Conservation (phyloP, 2,797 vertebrate genomes). For the Caiman crocodilus region DNA sequence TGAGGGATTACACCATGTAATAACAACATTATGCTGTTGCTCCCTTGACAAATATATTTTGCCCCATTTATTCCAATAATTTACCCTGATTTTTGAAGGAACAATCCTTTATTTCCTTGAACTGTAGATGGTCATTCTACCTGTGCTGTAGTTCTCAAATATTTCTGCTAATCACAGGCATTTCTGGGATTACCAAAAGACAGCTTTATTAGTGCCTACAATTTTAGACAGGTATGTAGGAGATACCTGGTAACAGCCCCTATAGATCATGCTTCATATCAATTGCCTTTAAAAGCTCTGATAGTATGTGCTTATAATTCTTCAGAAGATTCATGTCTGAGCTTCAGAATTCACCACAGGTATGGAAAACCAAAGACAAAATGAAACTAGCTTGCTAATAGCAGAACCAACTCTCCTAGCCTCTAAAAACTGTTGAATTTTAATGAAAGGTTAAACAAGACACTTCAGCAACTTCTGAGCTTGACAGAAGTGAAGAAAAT, state of each 20-base stretch:
- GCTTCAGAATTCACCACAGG: background rate
- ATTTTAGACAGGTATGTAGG: background rate
- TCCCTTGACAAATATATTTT: background rate
- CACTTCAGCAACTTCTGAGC: background rate
- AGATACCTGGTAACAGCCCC: background rate
- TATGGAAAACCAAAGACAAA: background rate
- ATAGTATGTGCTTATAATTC: background rate
- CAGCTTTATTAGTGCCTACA: background rate
- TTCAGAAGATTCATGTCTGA: background rate
- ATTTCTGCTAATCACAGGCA: background rate
- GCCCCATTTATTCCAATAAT: background rate
- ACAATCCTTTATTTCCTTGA: background rate
- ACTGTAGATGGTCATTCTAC: background rate
- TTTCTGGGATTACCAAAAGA: background rate
- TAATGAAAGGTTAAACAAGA: background rate
- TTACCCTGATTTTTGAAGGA: background rate
- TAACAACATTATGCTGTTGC: background rate
- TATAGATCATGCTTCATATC: background rate
- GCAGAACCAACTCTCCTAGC: background rate
- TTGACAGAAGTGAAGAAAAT: background rate
- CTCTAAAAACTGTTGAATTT: background rate
- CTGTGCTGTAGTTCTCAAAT: background rate
- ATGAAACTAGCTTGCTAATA: background rate
- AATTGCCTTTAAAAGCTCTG: background rate
- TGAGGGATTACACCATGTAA: background rate